These are phyloP conservation scores for Eupithecia inturbata DNA, from an alignment of 2,888 invertebrate species.

Conservation along the genomic window DNA sequence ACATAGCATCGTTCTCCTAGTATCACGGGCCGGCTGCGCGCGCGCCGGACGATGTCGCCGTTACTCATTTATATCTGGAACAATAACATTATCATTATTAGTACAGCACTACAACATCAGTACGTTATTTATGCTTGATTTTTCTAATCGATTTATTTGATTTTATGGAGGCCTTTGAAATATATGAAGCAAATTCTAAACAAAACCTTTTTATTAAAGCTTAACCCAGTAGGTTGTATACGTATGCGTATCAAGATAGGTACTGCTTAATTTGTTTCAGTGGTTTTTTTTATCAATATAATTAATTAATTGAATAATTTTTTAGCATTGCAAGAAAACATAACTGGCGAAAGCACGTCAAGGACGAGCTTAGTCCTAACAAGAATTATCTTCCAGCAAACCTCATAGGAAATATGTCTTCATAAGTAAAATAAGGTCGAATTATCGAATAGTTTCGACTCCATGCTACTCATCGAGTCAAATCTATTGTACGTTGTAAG, in stretches of 20 bases:
- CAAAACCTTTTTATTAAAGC: background rate
- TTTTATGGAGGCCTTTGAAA: background rate
- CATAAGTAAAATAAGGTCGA: background rate
- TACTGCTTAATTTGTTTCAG: background rate
- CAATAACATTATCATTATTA: slow-evolving; percentile 43
- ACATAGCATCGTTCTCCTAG: slow-evolving; percentile 82
- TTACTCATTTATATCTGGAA: slow-evolving; percentile 76
- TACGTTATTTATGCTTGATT: background rate
- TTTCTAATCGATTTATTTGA: background rate
- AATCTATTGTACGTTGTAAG: background rate
- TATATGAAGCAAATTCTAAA: background rate
- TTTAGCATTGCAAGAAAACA: too few relatives aligned
- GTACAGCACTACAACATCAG: background rate
- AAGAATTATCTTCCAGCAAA: background rate
- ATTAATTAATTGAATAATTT: too few relatives aligned
- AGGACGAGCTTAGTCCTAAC: background rate
- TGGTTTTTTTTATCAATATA: background rate
- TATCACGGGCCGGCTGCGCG: slow-evolving; percentile 60
- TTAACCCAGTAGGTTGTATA: background rate
- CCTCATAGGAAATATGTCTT: background rate
- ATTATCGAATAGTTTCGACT: background rate
- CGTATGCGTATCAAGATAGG: background rate
- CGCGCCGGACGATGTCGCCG: slow-evolving; percentile 66
- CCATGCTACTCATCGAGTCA: background rate
- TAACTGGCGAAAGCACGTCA: background rate